These are phyloP conservation scores for Cylas formicarius DNA, from an alignment of 1,140 invertebrate genomes.

Conservation along the genomic window DNA sequence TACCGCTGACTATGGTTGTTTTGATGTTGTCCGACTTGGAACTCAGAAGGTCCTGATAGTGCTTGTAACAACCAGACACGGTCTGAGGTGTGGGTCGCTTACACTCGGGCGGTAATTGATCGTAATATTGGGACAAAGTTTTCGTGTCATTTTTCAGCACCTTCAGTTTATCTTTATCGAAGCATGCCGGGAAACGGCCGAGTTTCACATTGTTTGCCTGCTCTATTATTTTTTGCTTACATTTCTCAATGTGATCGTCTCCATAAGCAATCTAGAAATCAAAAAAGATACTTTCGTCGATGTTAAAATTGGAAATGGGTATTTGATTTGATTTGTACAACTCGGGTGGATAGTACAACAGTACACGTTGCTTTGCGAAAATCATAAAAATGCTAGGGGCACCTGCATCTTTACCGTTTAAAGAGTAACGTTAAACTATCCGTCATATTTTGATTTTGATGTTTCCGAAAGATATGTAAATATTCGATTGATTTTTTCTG, in stretches of 20 bases:
- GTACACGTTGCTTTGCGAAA: no score
- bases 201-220: constrained; percentile 2
- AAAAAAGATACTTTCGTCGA: no score
- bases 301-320: no score
- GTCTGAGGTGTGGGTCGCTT: constrained; percentile 4
- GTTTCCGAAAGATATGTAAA: no score
- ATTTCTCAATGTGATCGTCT: constrained; percentile 6
- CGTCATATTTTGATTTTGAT: no score
- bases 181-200: constrained; percentile 2
- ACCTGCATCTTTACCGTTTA: no score
- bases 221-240: constrained; percentile 9
- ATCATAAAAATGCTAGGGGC: no score
- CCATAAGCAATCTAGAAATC: no score
- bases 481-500: no score
- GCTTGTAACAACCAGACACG: constrained; percentile 4
- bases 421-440: no score
- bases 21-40: not conserved
- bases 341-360: no score
- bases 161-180: constrained; percentile 3
- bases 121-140: not conserved
- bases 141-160: constrained; percentile 1
- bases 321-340: no score
- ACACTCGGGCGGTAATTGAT: not conserved
- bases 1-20: not conserved
- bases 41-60: not conserved